Evolutionary conservation across 2,797 vertebrate genomes (phyloP).

Genomic region (Molossus molossus): DNA sequence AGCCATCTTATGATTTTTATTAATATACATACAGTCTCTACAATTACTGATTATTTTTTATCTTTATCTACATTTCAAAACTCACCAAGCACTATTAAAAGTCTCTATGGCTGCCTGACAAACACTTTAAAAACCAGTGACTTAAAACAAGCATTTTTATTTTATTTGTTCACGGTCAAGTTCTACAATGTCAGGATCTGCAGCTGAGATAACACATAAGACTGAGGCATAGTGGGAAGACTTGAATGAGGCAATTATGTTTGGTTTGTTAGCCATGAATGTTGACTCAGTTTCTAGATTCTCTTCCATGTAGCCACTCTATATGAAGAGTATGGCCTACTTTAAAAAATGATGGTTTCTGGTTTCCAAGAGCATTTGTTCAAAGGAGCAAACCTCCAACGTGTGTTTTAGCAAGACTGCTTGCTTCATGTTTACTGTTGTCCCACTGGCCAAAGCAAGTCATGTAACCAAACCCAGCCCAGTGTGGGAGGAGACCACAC

Average conservation of each 20-base stretch:
- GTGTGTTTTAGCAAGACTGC: neutral
- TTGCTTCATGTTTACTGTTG: neutral
- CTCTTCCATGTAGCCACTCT: neutral
- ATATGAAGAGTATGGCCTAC: neutral
- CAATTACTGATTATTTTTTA: neutral
- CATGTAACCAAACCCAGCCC: neutral
- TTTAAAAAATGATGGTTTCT: neutral
- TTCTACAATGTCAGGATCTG: neutral
- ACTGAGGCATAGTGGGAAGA: neutral
- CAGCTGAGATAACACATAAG: neutral
- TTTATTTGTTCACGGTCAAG: neutral
- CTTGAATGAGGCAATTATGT: neutral
- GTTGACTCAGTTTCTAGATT: neutral
- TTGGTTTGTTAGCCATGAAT: neutral
- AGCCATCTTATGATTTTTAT: neutral
- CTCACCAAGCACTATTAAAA: neutral
- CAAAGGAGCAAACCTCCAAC: neutral
- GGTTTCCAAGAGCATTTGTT: neutral
- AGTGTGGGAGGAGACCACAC: neutral
- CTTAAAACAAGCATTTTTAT: neutral
- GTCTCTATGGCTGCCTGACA: constrained; percentile 1
- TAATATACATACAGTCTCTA: neutral
- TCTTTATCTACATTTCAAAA: neutral
- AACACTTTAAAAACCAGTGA: neutral
- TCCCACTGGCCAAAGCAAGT: neutral